A percentile compares a stretch with the other conserved stretches of the same genome.
These are phyloP conservation scores for Pseudolycoriella hygida DNA, from an alignment of 2,888 invertebrate genomes.

Conservation along the genomic window DNA sequence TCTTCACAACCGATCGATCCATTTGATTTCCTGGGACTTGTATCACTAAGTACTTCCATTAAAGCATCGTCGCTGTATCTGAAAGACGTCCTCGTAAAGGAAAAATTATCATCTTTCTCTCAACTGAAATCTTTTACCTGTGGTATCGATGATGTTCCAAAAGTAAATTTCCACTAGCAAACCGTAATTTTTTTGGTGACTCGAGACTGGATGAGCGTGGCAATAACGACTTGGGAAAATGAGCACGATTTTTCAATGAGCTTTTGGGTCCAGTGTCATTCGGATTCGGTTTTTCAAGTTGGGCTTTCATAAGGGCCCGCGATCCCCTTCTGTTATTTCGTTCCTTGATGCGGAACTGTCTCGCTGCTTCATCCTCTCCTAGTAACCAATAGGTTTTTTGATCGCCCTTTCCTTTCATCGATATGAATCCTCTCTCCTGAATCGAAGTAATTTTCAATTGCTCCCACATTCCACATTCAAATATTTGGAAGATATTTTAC, in stretches of 20 bases:
- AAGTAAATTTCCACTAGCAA: conserved; percentile 51
- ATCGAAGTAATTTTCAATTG: not conserved
- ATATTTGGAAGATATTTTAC: conserved; percentile 9
- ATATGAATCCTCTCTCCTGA: conserved; percentile 55
- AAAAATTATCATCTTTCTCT: not conserved
- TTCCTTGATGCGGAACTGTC: conserved; percentile 35
- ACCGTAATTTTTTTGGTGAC: conserved; percentile 66
- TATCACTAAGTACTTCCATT: conserved; percentile 24
- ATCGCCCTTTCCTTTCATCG: conserved; percentile 73
- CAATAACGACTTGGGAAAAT: conserved; percentile 32
- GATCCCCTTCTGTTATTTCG: conserved; percentile 31
- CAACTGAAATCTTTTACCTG: conserved; percentile 18
- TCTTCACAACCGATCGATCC: conserved; percentile 21
- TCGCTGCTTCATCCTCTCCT: conserved; percentile 49
- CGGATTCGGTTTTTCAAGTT: conserved; percentile 19
- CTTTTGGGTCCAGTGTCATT: conserved; percentile 34
- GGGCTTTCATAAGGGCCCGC: conserved; percentile 26
- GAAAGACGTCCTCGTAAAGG: not conserved
- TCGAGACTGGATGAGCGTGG: conserved; percentile 63
- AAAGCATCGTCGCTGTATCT: conserved; percentile 25
- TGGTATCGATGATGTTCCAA: conserved; percentile 27
- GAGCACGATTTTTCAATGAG: conserved; percentile 47
- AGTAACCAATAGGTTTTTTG: conserved; percentile 68
- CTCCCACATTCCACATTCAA: not conserved
- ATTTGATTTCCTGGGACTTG: conserved; percentile 22